These are phyloP conservation scores for Margarornis squamiger DNA, from an alignment of 2,797 vertebrate species.

Conservation along the genomic window DNA sequence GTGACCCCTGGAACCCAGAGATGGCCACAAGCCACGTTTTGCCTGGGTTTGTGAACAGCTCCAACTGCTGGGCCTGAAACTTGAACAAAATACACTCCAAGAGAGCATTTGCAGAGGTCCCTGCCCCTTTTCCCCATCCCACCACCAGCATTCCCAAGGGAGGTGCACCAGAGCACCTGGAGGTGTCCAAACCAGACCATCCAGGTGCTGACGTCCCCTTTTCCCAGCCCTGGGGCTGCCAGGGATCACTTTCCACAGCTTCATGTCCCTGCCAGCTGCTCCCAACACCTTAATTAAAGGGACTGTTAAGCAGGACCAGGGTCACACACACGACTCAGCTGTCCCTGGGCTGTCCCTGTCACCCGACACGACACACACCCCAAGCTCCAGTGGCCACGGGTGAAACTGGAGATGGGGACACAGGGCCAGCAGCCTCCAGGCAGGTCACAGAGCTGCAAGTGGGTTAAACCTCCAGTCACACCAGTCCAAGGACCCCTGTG, in stretches of 20 bases:
- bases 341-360: neutral
- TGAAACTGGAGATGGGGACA: neutral
- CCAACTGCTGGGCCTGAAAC: neutral
- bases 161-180: accelerated
- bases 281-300: neutral
- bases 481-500: neutral
- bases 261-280: neutral
- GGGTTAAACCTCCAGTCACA: neutral
- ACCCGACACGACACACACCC: accelerated
- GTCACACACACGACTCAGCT: accelerated
- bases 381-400: neutral
- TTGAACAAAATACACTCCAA: neutral
- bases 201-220: neutral
- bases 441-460: neutral
- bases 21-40: neutral
- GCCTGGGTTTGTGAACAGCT: neutral
- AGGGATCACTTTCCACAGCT: neutral
- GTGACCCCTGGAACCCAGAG: neutral
- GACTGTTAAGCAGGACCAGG: neutral
- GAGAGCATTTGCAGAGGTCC: neutral
- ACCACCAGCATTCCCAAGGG: neutral
- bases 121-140: neutral
- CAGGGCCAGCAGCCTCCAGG: neutral
- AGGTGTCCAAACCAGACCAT: accelerated
- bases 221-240: neutral